A percentile compares a stretch with the other conserved stretches of the same genome.
Evolutionary conservation across 2,113 vertebrate genomes (phyloP).

Genomic region (Recurvirostra avosetta): DNA sequence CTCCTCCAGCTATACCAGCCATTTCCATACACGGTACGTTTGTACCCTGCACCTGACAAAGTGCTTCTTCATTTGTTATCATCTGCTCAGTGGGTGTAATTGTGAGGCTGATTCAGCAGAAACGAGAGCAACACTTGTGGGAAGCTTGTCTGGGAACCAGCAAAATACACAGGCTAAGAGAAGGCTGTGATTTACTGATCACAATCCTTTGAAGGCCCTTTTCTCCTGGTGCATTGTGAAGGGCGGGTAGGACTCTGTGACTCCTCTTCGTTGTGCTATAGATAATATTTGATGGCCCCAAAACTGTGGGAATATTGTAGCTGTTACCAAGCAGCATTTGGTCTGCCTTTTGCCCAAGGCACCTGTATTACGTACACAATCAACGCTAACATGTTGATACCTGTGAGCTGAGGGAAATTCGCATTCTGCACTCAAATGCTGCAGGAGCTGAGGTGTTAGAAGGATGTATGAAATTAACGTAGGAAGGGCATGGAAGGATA

Average conservation of each 20-base stretch:
- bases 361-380: neutral
- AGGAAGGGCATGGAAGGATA: neutral
- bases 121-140: neutral
- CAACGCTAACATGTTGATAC: neutral
- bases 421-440: neutral
- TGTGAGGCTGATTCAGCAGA: slow-evolving; percentile 15
- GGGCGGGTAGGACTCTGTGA: neutral
- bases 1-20: neutral
- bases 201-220: neutral
- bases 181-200: slow-evolving; percentile 18
- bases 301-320: neutral
- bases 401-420: slow-evolving; percentile 20
- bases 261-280: neutral
- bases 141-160: neutral
- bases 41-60: neutral
- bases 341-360: slow-evolving; percentile 42
- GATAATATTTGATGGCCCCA: neutral
- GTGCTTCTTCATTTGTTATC: neutral
- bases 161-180: neutral
- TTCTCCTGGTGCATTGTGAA: neutral
- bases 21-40: neutral
- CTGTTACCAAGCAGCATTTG: neutral
- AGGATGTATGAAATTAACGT: neutral
- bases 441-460: neutral
- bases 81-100: neutral